These are phyloP conservation scores for Heliconius erato DNA, from an alignment of 2,888 invertebrate species.

Conservation along the genomic window DNA sequence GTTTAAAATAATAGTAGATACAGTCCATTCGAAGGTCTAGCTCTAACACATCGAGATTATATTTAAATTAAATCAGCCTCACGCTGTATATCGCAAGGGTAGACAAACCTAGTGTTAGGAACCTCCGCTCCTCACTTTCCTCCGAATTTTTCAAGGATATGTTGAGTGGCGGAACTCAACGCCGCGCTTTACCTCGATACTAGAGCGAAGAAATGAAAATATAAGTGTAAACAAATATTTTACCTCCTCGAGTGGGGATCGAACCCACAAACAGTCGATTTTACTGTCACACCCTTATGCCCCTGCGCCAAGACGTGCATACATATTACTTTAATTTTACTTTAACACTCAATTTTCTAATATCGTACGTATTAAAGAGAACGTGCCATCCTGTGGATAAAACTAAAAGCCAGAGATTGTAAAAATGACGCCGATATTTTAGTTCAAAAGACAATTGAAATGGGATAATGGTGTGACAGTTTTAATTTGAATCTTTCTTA, in stretches of 20 bases:
- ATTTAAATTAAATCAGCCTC: neutral
- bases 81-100: too few relatives aligned
- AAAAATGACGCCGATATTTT: neutral
- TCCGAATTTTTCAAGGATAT: too few relatives aligned
- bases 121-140: too few relatives aligned
- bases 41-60: neutral
- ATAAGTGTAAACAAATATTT: too few relatives aligned
- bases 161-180: too few relatives aligned
- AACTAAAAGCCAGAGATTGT: neutral
- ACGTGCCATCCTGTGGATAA: neutral
- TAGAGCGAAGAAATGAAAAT: too few relatives aligned
- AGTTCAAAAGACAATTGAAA: constrained; percentile 1
- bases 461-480: constrained; percentile 12
- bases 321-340: neutral
- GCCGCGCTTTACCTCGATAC: too few relatives aligned
- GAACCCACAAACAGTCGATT: too few relatives aligned
- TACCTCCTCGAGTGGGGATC: too few relatives aligned
- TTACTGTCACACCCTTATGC: too few relatives aligned
- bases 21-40: neutral
- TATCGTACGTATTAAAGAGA: neutral
- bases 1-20: constrained; percentile 14
- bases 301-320: too few relatives aligned
- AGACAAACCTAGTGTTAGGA: too few relatives aligned
- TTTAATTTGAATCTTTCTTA: neutral
- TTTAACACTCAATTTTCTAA: neutral